These are phyloP conservation scores for Caloenas nicobarica DNA, from an alignment of 2,113 vertebrate genomes.

Conservation along the genomic window DNA sequence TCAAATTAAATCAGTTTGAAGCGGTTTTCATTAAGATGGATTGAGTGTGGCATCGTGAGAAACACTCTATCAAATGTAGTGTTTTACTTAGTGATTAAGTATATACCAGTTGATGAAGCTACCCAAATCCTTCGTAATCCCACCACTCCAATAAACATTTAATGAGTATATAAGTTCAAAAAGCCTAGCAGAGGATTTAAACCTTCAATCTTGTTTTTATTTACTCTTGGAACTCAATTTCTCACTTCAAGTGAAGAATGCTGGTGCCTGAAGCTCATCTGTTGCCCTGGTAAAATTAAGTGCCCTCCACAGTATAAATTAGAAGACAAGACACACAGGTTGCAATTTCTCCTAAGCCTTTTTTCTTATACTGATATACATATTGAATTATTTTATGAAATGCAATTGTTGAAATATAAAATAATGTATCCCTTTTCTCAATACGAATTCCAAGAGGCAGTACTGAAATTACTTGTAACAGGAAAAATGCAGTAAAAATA, in stretches of 20 bases:
- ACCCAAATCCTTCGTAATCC: constrained; percentile 88
- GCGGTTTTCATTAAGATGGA: constrained; percentile 99
- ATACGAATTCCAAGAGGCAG: neutral
- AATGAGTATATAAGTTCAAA: constrained; percentile 91
- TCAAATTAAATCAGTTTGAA: constrained; percentile 90
- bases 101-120: constrained; percentile 91
- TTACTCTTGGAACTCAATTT: constrained; percentile 88
- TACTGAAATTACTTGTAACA: neutral
- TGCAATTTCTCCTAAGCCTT: neutral
- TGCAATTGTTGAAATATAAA: constrained; percentile 1
- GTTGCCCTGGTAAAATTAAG: constrained; percentile 82
- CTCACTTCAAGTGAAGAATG: constrained; percentile 82
- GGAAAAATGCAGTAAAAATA: neutral
- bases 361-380: neutral
- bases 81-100: constrained; percentile 99
- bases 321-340: constrained; percentile 71
- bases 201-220: constrained; percentile 89
- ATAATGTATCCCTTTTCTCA: neutral
- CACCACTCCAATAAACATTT: constrained; percentile 92
- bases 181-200: constrained; percentile 87
- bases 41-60: constrained; percentile 97
- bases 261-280: constrained; percentile 77
- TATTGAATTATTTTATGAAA: constrained; percentile 17
- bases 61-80: constrained; percentile 99
- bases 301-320: constrained; percentile 70